These are phyloP conservation scores for Agrilus biguttatus DNA, from an alignment of 2,888 invertebrate genomes.

Conservation along the genomic window DNA sequence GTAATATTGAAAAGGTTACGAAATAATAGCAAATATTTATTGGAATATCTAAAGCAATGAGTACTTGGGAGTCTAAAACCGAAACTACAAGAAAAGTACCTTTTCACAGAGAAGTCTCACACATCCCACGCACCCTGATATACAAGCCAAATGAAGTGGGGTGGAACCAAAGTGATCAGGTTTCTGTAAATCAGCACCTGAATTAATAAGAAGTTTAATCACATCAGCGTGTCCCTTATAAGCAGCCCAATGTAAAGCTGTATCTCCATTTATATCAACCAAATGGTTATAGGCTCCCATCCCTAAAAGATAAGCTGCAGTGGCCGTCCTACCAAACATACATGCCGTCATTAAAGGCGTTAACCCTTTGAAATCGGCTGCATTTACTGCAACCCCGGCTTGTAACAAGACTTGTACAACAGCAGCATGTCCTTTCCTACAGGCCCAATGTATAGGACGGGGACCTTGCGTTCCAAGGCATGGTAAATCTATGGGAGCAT, in stretches of 20 bases:
- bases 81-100: slow-evolving; percentile 28
- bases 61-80: no score
- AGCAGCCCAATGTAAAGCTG: slow-evolving; percentile 87
- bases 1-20: no score
- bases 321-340: slow-evolving; percentile 84
- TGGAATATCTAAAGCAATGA: no score
- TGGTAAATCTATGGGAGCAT: slow-evolving; percentile 71
- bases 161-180: slow-evolving; percentile 88
- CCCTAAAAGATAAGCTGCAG: slow-evolving; percentile 78
- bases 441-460: slow-evolving; percentile 88
- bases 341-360: slow-evolving; percentile 86
- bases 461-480: slow-evolving; percentile 82
- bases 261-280: slow-evolving; percentile 85
- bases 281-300: slow-evolving; percentile 78
- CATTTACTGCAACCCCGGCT: slow-evolving; percentile 78
- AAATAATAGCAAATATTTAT: no score
- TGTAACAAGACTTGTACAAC: slow-evolving; percentile 66
- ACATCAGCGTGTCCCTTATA: slow-evolving; percentile 85
- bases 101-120: slow-evolving; percentile 81
- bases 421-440: slow-evolving; percentile 79
- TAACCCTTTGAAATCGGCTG: slow-evolving; percentile 77
- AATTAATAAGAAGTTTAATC: slow-evolving; percentile 76
- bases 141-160: slow-evolving; percentile 76
- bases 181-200: slow-evolving; percentile 78
- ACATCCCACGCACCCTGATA: slow-evolving; percentile 76